Base-by-base conservation (phyloP, 2,888 invertebrate genomes). In the Ophioninae sp. region DNA sequence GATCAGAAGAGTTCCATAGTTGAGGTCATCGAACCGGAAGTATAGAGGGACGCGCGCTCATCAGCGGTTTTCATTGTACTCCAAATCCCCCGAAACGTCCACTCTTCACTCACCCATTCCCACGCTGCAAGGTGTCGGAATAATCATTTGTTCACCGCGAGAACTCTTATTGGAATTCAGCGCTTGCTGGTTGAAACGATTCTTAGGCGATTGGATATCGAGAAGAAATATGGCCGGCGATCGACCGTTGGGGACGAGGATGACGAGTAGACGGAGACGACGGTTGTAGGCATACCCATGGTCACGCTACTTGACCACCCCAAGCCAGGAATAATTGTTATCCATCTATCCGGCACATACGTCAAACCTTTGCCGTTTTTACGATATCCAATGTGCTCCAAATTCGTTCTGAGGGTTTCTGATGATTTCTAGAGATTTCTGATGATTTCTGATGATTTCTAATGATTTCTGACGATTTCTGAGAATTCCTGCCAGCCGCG, bases 291-390 rank as follows among this genome's bases (percentile, higher is more conserved):
- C 79, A 81, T 59, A 39, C 89, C 89, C 89, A 90, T 90, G 92
- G 92, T 92, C 92, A 92, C 92, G 92, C 90, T 92, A 89, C 91
- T 92, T 92, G 92, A 90, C 91, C 92, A 92, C 92, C 92, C 92
- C 90, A 88, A 88, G 88, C 87, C 89, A 61, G 90, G 90, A 93
- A 93, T 92, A 90, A 92, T 92, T 91, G 91, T 92, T 92, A 93
- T 92, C 92, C 92, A 91, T 92, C 92, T 92, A 92, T 92, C 92
- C 92, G 92, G 92, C 84, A 79, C 79, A 91, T 91, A 91, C 91
- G 89, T 91, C 91, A 90, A 91, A 91, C 87, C 89, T 87, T 85
- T 83, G 85, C 65, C 65, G 72, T 51, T 51, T 51, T 81, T 75
- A 76, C 58, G 41, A 64, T 64, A 56, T 65, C 30, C 44, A 10